Evolutionary conservation across 2,113 vertebrate species (phyloP), one percentile per base, ranked within the genome.

Genomic region (Muscicapa adusta): DNA sequence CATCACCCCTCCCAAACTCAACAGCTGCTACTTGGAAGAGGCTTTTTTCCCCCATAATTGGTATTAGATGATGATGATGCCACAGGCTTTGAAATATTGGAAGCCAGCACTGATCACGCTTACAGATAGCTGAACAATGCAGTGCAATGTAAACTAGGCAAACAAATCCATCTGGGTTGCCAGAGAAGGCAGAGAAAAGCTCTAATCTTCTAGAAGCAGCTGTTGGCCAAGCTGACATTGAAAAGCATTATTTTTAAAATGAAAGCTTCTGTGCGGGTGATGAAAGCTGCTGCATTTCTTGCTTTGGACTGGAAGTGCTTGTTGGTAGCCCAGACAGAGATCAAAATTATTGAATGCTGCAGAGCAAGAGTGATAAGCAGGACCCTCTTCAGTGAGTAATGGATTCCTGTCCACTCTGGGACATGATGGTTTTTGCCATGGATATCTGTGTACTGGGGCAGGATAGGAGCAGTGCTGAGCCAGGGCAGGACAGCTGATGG

Each of bases 181-280:
- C 96, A 97, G 96, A 93, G 92, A 97, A 96, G 94, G 95, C 95
- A 97, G 95, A 94, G 90, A 96, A 97, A 96, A 96, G 92, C 96
- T 97, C 95, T 97, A 97, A 96, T 97, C 94, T 97, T 96, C 95
- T 94, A 96, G 95, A 96, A 97, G 95, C 96, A 97, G 96, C 95
- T 96, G 95, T 96, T 97, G 96, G 93, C 95, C 96, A 97, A 94
- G 93, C 92, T 96, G 95, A 96, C 94, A 96, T 71, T 94, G 96
- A 97, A 96, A 97, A 85, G 85, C 96, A 97, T 96, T 96, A 95
- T 94, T 96, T 96, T 94, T 96, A 94, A 96, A 97, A 96, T 96
- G 95, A 97, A 95, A 97, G 95, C 93, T 93, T 96, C 88, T 95
- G 65, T 94, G 90, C 0, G 48, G 83, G 57, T 94, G 90, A 96